Percentiles rank a stretch among this genome's conserved stretches.
These are phyloP conservation scores for Balaenoptera acutorostrata DNA, from an alignment of 2,113 vertebrate genomes.

Conservation along the genomic window DNA sequence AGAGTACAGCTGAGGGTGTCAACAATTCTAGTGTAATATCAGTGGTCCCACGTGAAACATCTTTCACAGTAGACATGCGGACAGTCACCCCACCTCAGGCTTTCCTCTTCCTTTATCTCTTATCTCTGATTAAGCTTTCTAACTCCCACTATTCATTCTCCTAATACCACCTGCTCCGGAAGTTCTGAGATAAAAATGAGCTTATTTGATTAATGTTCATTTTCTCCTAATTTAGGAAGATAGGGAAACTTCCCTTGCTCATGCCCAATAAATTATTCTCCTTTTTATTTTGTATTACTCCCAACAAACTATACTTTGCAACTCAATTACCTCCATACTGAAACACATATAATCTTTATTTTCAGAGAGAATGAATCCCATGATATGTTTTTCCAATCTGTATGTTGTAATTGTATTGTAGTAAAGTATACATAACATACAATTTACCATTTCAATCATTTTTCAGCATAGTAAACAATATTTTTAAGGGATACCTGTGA, in stretches of 20 bases:
- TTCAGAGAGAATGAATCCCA: not conserved
- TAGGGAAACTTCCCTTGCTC: not conserved
- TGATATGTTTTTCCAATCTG: not conserved
- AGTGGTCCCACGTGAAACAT: not conserved
- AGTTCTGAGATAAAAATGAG: not conserved
- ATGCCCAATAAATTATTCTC: not conserved
- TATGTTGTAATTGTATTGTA: not conserved
- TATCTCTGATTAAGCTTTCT: not conserved
- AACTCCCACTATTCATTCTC: not conserved
- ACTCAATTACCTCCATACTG: not conserved
- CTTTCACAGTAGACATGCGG: not conserved
- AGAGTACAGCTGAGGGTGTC: not conserved
- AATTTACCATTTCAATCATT: not conserved
- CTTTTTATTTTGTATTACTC: not conserved
- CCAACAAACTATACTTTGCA: not conserved
- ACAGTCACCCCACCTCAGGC: rapidly evolving
- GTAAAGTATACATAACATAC: not conserved
- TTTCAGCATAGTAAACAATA: not conserved
- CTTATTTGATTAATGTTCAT: not conserved
- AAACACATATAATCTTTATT: not conserved
- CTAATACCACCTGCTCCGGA: not conserved
- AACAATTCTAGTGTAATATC: not conserved
- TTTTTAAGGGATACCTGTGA: not conserved
- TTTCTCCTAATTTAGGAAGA: not conserved
- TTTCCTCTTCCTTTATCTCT: not conserved